Evolutionary conservation across 2,797 vertebrate genomes (phyloP), one percentile per base, ranked within the genome.

Genomic region (Spinibarbus caldwelli): DNA sequence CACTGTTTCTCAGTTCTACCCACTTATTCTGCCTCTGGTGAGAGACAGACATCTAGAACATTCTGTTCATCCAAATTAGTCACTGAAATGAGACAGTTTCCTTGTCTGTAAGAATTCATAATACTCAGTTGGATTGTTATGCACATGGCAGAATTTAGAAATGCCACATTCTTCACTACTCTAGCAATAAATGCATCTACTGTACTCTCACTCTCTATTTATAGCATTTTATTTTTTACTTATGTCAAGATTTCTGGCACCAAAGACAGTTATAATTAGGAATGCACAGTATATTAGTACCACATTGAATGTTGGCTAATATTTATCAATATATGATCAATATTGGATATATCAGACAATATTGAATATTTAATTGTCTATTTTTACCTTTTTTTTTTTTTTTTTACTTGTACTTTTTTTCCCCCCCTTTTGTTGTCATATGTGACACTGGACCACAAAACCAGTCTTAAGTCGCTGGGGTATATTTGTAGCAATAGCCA

Each of bases 1-100:
- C 91, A 95, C 92, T 5, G 87, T 90, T 83, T 81, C 85, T 0
- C 93, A 95, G 89, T 94, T 96, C 90, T 96, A 96, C 92, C 95
- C 95, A 5, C 88, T 88, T 86, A 90, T 96, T 86, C 91, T 95
- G 71, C 92, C 92, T 14, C 89, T 95, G 94, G 95, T 96, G 87
- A 90, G 90, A 80, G 29, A 68, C 73, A 67, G 59, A n/a, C 38
- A 70, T 73, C 49, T n/a, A 54, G 67, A 86, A 83, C 64, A 52
- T 76, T 77, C 47, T 66, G 64, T 86, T 88, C 79, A 47, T 87
- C 91, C 89, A 6, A 15, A 52, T 83, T 49, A 81, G n/a, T 78
- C 15, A 19, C 34, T 26, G 21, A 34, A 81, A 62, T 38, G 3
- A 75, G 36, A 34, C 52, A 1, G 36, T 47, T 67, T 83, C 43